Evolutionary conservation across 2,113 vertebrate species (phyloP), one percentile per base, ranked within the genome.

Genomic region (Phasianus colchicus): DNA sequence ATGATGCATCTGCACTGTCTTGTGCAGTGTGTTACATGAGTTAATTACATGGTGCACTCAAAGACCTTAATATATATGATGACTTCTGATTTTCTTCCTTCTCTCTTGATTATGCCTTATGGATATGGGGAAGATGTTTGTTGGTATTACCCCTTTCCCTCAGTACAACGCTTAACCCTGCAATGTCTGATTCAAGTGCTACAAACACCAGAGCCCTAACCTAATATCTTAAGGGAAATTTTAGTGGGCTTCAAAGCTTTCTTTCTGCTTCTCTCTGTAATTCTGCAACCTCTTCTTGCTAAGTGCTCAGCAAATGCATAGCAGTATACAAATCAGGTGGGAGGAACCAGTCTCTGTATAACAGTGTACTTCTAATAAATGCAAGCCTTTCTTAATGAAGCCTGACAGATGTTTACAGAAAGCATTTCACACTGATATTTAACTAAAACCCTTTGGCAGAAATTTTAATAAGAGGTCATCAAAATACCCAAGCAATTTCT

Each of bases 401-500:
- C 13, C 63, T 89, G 84, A 52, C 66, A 82, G 86, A 73, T 84
- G 54, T 79, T 87, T 87, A 43, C 47, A 69, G 36, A 82, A 38
- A 85, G 36, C 43, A 79, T 79, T 92, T 86, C 50, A 42, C 36
- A 76, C 1, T 45, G 16, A 69, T 83, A 73, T 42, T 77, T 83
- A 87, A 86, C 71, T 55, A 75, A 93, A 92, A 73, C 3, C 25
- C 47, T 58, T 70, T 50, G 13, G 32, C 34, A 91, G 64, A 93
- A 87, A 87, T 91, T 60, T 92, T 94, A 85, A 89, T 16, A 66
- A 80, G 82, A 71, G 67, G 36, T 79, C 84, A 87, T 38, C 63
- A 87, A 70, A 90, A 89, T 34, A 92, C 24, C 20, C n/a, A 32
- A 87, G 42, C 10, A 73, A 73, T 85, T 87, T 87, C 12, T 74